Evolutionary conservation across 2,888 invertebrate genomes (phyloP), one percentile per base, ranked within the genome.

Genomic region (Agelastica alni): DNA sequence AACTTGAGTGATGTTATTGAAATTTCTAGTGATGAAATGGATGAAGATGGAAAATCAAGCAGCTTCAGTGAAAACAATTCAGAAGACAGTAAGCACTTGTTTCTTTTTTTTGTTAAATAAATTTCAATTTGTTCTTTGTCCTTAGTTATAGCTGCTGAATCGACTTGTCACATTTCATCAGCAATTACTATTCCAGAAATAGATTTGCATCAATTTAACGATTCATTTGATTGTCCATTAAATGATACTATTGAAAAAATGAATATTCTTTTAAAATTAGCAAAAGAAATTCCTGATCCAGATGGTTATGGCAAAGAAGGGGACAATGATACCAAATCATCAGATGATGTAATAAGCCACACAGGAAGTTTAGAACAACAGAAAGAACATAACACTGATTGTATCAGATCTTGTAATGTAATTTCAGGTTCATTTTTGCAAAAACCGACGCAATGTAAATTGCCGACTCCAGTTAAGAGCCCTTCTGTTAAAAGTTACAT

Each of bases 221-320:
- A 56, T 12, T 48, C 53, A 4, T 13, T 13, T 18, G 41, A 37
- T 13, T 32, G 30, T 39, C 16, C 39, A 2, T 31, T 59, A 13
- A 34, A 56, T 41, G 56, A 53, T 39, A 54, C 59, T 7, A 18
- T 59, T 4, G 59, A 59, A 13, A 48, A 39, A 48, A 56, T 59
- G 18, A 56, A 54, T 18, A 45, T 30, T 13, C 17, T 54, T 4
- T 39, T 59, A 10, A 43, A 31, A 16, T 37, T 53, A 41, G 53
- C 26, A 18, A 16, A 20, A 18, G 14, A 26, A 3, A 18, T 13
- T 14, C n/a, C n/a, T n/a, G 39, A 28, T 2, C 32, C 4, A 5
- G 12, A 42, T 1, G 10, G 26, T 9, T 9, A 28, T 1, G 10
- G 17, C 3, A 34, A 5, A 26, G n/a, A n/a, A n/a, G 32, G 6